These are phyloP conservation scores for Bombylius discolor DNA, from an alignment of 2,888 invertebrate genomes.

Conservation along the genomic window DNA sequence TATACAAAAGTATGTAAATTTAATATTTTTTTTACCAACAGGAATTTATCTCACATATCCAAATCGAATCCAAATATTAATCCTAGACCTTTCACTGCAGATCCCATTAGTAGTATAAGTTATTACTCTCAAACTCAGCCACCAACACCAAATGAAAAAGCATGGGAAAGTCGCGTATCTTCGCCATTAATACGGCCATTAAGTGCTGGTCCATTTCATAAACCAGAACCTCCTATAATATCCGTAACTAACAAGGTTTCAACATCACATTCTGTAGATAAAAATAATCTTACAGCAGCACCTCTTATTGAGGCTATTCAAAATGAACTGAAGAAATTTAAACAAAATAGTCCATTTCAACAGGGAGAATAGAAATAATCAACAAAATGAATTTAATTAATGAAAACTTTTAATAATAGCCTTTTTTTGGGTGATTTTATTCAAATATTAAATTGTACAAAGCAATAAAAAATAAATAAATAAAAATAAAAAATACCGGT, in stretches of 20 bases:
- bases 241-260: conserved; percentile 13
- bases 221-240: conserved; percentile 37
- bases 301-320: conserved; percentile 77
- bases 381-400: too few relatives aligned
- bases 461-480: too few relatives aligned
- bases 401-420: too few relatives aligned
- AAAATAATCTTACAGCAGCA: conserved; percentile 57
- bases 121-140: conserved; percentile 23
- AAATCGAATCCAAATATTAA: conserved; percentile 20
- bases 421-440: too few relatives aligned
- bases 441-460: too few relatives aligned
- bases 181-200: conserved; percentile 44
- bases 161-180: conserved; percentile 41
- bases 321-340: conserved; percentile 44
- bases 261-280: conserved; percentile 21
- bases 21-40: conserved; percentile 13
- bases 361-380: too few relatives aligned
- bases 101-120: conserved; percentile 18
- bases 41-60: conserved; percentile 14
- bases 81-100: conserved; percentile 33
- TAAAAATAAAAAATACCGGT: too few relatives aligned
- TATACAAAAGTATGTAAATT: background rate
- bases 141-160: conserved; percentile 37
- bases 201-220: conserved; percentile 51
- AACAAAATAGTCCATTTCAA: conserved; percentile 9